phyloP scores from a whole-genome alignment of 2,113 vertebrate species.

The Cryptotis parvus region DNA sequence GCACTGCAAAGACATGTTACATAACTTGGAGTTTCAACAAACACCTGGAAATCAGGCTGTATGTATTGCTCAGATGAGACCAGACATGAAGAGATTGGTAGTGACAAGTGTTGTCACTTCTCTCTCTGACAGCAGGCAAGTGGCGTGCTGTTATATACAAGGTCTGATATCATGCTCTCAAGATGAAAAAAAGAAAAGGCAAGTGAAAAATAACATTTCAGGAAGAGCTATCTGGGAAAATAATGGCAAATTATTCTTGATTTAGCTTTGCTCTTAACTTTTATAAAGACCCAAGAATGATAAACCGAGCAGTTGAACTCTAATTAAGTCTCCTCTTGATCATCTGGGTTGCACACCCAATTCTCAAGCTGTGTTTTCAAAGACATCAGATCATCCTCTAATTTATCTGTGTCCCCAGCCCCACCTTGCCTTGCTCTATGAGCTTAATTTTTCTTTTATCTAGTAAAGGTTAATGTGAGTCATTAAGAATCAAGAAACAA shows the following conservation, averaged over 20 bases:
- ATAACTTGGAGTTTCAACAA: constrained; percentile 70
- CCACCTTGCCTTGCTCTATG: neutral
- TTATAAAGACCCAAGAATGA: constrained; percentile 63
- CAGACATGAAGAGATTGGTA: constrained; percentile 72
- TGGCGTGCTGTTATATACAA: constrained; percentile 67
- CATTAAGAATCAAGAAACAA: constrained; percentile 75
- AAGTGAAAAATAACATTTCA: constrained; percentile 63
- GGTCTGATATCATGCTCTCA: constrained; percentile 70
- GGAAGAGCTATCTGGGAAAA: constrained; percentile 70
- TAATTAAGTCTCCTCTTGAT: constrained; percentile 77
- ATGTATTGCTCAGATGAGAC: constrained; percentile 73
- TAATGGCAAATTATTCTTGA: constrained; percentile 75
- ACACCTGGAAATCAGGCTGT: constrained; percentile 77
- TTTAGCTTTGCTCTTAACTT: constrained; percentile 70
- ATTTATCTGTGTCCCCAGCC: constrained; percentile 41
- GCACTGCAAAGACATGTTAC: constrained; percentile 59
- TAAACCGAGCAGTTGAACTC: constrained; percentile 67
- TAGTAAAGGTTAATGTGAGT: constrained; percentile 64
- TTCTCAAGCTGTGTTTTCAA: constrained; percentile 34
- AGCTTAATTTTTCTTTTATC: neutral
- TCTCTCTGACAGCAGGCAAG: constrained; percentile 71
- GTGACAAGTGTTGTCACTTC: constrained; percentile 78
- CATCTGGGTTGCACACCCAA: constrained; percentile 7
- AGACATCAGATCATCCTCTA: neutral
- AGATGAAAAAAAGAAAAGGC: constrained; percentile 40